Evolutionary conservation across 2,113 vertebrate species (phyloP), one percentile per base, ranked within the genome.

Genomic region (Rhipidura dahli): DNA sequence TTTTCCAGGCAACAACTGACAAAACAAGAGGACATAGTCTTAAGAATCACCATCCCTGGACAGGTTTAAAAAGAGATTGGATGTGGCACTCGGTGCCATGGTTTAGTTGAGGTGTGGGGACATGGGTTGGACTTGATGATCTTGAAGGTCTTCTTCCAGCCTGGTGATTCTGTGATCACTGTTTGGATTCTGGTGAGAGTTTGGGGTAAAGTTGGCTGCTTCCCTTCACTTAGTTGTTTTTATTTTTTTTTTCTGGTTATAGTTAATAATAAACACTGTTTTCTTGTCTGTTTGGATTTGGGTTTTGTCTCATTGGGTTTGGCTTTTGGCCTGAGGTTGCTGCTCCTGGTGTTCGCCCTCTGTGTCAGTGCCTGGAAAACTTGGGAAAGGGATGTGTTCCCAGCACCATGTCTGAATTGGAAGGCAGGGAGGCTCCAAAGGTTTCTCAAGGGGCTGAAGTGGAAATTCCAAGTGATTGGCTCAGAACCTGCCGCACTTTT

Each of bases 341-440:
- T 66, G 0, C 30, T 15, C 0, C 16, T 13, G 9, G 13, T 56
- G 35, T 53, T 92, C 6, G 0, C 21, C 40, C 39, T n/a, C 75
- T 44, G 6, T 27, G 7, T 57, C 1, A 9, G 24, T 70, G 31
- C 35, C 37, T 19, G 54, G 57, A 68, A 59, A 72, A 33, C 12
- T 27, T 22, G 30, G 7, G 51, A 13, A 9, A 2, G 30, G 54
- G 33, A 9, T 22, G 19, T 13, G 11, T 18, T n/a, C 4, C 14
- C 10, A 2, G 39, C 5, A n/a, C 18, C 0, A 0, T 7, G 13
- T 20, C 37, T 1, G 2, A 56, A 3, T 9, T 50, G 63, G 19
- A 23, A 40, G 49, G 28, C 20, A 14, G 31, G 5, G 23, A 26
- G 28, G 7, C n/a, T 80, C 11, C 1, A 4, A 40, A 40, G 54